Base-by-base conservation (phyloP, 2,113 vertebrate species). In the Onychostoma macrolepis region DNA sequence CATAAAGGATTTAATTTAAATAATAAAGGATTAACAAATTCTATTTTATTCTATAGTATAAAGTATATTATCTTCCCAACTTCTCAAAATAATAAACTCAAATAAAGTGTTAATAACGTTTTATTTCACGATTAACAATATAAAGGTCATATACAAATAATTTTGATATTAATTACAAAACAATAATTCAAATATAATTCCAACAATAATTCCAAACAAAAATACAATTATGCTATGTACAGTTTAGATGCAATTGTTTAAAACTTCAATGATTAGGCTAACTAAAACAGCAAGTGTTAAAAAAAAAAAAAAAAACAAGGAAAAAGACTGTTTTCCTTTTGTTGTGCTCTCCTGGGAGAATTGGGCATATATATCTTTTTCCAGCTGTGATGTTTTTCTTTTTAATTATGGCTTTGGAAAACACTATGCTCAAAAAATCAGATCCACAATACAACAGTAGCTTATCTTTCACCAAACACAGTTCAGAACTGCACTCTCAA, bases 111-210 rank as follows among this genome's bases (percentile, higher is more conserved):
- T 75, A 48, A 85, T 71, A 50, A 28, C n/a, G 28, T 78, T 94
- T 93, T 92, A 93, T 93, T 90, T 89, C 36, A 91, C 87, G 12
- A 89, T 82, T 90, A 91, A 89, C 87, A 89, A 88, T 90, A 90
- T 80, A 92, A 77, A 80, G 67, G 74, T 94, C 92, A 92, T 87
- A 92, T 87, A 91, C 33, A 90, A 80, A 92, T 56, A 67, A 48
- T 41, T 89, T 45, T 91, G 8, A 90, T 67, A 71, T 86, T 86
- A 89, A 91, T 94, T 90, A 93, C 89, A 93, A 94, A 94, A 75
- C 75, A 75, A 74, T 41, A 89, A 89, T 48, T 90, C 80, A 90
- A n/a, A n/a, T n/a, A n/a, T n/a, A n/a, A n/a, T n/a, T n/a, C n/a
- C n/a, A n/a, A n/a, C n/a, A n/a, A n/a, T n/a, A n/a, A n/a, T n/a